A percentile compares a stretch with the other conserved stretches of the same genome.
phyloP scores from a whole-genome alignment of 2,113 vertebrate species.

The Fregata magnificens region DNA sequence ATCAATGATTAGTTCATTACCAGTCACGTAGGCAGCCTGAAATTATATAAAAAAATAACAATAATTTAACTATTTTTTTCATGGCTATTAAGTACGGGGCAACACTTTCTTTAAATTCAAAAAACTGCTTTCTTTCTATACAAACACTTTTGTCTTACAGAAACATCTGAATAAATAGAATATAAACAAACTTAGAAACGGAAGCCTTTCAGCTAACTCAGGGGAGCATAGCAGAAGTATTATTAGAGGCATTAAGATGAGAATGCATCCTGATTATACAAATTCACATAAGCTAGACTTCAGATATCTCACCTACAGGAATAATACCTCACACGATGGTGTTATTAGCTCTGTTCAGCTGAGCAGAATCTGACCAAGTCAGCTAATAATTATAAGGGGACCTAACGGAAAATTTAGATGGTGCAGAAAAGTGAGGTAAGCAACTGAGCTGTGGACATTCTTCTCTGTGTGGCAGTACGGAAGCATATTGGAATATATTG shows the following conservation, averaged over 20 bases:
- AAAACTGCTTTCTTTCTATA: neutral
- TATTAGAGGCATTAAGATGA: neutral
- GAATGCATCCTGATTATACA: neutral
- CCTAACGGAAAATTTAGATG: neutral
- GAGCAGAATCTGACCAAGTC: neutral
- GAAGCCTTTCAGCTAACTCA: neutral
- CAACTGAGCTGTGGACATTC: neutral
- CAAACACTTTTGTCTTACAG: neutral
- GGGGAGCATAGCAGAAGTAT: neutral
- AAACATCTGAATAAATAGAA: neutral
- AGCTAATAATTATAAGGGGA: neutral
- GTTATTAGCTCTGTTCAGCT: neutral
- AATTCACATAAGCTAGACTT: neutral
- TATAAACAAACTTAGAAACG: neutral
- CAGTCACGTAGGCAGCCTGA: slow-evolving; percentile 91
- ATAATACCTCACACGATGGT: neutral
- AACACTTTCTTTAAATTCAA: neutral
- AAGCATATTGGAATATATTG: neutral
- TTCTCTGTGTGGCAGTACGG: neutral
- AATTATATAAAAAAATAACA: slow-evolving; percentile 1
- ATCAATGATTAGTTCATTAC: slow-evolving; percentile 89
- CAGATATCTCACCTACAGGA: neutral
- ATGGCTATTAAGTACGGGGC: neutral
- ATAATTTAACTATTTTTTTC: neutral
- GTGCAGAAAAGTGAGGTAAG: neutral